These are phyloP conservation scores for Planiliza haematocheilus DNA, from an alignment of 2,113 vertebrate species.

Conservation along the genomic window DNA sequence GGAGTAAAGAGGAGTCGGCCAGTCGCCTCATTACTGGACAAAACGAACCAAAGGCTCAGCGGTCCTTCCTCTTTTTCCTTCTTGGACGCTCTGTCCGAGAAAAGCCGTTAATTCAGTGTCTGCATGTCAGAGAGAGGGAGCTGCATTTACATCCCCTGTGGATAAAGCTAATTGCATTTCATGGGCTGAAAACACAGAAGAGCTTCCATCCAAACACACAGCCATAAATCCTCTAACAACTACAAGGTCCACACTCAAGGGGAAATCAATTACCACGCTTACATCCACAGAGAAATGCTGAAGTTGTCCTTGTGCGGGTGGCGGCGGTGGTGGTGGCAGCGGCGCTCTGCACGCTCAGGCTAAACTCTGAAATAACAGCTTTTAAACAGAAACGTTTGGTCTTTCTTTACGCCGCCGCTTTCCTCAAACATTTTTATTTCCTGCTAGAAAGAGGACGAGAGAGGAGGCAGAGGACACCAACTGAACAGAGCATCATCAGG, in stretches of 20 bases:
- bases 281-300: constrained; percentile 16
- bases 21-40: too few relatives aligned
- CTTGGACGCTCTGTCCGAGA: constrained; percentile 17
- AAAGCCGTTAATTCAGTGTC: constrained; percentile 44
- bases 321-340: too few relatives aligned
- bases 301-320: constrained; percentile 30
- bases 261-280: constrained; percentile 70
- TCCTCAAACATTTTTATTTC: too few relatives aligned
- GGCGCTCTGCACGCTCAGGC: not conserved
- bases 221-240: constrained; percentile 59
- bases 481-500: too few relatives aligned
- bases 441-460: too few relatives aligned
- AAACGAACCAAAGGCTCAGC: too few relatives aligned
- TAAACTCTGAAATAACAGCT: constrained; percentile 4
- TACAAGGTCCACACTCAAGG: constrained; percentile 52
- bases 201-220: constrained; percentile 60
- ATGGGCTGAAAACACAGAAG: constrained; percentile 67
- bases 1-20: too few relatives aligned
- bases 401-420: not conserved
- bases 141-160: constrained; percentile 58
- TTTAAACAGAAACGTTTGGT: constrained; percentile 31
- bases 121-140: constrained; percentile 34
- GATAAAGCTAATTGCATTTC: constrained; percentile 72
- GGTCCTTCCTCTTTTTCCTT: not conserved
- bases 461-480: too few relatives aligned